A percentile compares a stretch with the other conserved stretches of the same genome.
phyloP scores from a whole-genome alignment of 2,888 invertebrate genomes.

The Diadegma fenestrale region DNA sequence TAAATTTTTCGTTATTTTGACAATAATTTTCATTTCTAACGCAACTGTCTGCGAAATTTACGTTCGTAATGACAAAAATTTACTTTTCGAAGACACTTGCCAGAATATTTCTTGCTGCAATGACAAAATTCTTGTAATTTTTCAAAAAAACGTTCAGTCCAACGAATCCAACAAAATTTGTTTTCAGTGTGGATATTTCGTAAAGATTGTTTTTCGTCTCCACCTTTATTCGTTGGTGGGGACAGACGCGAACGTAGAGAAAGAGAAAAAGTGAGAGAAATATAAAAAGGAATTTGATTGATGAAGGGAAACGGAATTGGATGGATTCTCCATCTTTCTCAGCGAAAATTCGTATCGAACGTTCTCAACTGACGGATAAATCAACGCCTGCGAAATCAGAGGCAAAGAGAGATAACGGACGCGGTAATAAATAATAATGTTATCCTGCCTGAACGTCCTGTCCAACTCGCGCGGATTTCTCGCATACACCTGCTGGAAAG shows the following conservation, averaged over 20 bases:
- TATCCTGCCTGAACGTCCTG: slow-evolving; percentile 66
- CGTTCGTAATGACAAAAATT: no score
- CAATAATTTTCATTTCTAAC: no score
- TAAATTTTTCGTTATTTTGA: no score
- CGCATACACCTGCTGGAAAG: slow-evolving; percentile 56
- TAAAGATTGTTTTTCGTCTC: neutral
- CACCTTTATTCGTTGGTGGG: neutral
- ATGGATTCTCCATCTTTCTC: slow-evolving; percentile 23
- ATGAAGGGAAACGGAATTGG: slow-evolving; percentile 36
- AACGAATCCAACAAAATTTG: no score
- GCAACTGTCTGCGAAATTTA: no score
- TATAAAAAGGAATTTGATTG: slow-evolving; percentile 16
- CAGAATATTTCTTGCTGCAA: no score
- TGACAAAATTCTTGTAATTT: no score
- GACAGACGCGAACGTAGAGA: slow-evolving; percentile 19
- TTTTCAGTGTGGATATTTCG: neutral
- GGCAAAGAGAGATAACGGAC: slow-evolving; percentile 73
- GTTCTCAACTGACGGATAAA: slow-evolving; percentile 71
- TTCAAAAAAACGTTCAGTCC: no score
- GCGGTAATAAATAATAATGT: slow-evolving; percentile 75
- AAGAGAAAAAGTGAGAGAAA: neutral
- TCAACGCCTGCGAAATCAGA: slow-evolving; percentile 66
- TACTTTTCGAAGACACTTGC: no score
- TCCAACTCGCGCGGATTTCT: slow-evolving; percentile 65
- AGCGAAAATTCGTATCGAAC: slow-evolving; percentile 59